Evolutionary conservation across 2,797 vertebrate species (phyloP).

Genomic region (Anabas testudineus): DNA sequence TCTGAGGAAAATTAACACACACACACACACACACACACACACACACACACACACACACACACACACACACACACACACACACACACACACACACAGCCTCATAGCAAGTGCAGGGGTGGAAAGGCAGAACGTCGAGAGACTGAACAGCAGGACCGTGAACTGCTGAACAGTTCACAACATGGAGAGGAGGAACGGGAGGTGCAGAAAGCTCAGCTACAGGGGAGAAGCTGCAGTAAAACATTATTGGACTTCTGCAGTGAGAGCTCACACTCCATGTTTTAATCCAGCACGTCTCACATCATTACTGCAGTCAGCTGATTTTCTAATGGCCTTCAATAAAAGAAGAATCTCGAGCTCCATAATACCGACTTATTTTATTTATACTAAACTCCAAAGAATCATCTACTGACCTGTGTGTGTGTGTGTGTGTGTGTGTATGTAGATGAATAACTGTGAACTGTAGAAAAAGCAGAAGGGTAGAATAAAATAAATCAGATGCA

Average conservation of each 20-base stretch:
- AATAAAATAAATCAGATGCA: conserved; percentile 27
- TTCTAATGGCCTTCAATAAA: background rate
- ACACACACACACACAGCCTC: background rate
- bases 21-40: too few species aligned
- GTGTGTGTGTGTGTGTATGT: too few species aligned
- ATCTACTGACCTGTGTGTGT: background rate
- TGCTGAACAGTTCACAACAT: background rate
- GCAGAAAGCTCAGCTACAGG: background rate
- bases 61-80: too few species aligned
- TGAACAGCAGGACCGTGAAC: background rate
- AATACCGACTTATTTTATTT: too few species aligned
- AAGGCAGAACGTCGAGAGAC: background rate
- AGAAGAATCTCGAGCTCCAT: background rate
- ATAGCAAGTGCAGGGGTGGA: background rate
- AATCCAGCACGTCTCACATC: conserved; percentile 8
- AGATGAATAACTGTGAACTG: background rate
- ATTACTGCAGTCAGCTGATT: background rate
- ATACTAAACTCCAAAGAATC: too few species aligned
- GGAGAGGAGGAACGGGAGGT: background rate
- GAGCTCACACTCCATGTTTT: conserved; percentile 3
- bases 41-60: conserved; percentile 5
- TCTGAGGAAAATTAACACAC: background rate
- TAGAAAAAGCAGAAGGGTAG: too few species aligned
- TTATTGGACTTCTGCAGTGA: background rate
- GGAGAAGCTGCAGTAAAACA: background rate